Base-by-base conservation (phyloP, 2,888 invertebrate species). In the Fragum whitleyi region DNA sequence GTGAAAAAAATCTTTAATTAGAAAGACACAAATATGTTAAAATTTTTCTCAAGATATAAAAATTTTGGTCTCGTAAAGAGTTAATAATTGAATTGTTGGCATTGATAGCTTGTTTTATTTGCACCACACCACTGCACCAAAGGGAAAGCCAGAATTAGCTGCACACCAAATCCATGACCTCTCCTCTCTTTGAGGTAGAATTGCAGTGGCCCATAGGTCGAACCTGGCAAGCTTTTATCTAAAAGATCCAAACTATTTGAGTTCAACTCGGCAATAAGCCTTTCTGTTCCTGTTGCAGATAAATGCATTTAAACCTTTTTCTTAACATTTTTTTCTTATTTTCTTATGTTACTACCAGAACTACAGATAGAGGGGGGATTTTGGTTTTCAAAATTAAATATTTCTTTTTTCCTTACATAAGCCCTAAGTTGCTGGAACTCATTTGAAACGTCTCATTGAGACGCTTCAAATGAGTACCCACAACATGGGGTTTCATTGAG, bases 111-210 rank as follows among this genome's bases (percentile, higher is more conserved):
- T 9, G 19, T 23, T 65, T 42, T 14, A 65, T 65, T 32, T 65
- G 65, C 65, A 65, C 65, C 65, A 65, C 47, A 65, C 61, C 61
- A 65, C 65, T 42, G 65, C 65, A 65, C 65, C 65, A 65, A 65
- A 65, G 65, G 65, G 42, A 65, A 65, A 65, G 32, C 16, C 61
- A n/a, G 29, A 29, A 61, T 61, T 61, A 61, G 28, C 11, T n/a
- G 61, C 61, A 32, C 61, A 61, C 61, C 32, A 61, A 61, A 61
- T 32, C 14, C n/a, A 7, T 32, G 61, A 61, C 61, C 61, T 61
- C 32, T 61, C 61, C 32, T 28, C 59, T 61, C 61, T 61, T n/a
- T 65, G 65, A 65, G 32, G 42, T 32, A 42, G 65, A 65, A 42
- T 21, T 42, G 39, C 65, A 65, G 32, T 65, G 65, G 65, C 39